These are phyloP conservation scores for Psammodynastes pulverulentus DNA, from an alignment of 2,113 vertebrate species.

Conservation along the genomic window DNA sequence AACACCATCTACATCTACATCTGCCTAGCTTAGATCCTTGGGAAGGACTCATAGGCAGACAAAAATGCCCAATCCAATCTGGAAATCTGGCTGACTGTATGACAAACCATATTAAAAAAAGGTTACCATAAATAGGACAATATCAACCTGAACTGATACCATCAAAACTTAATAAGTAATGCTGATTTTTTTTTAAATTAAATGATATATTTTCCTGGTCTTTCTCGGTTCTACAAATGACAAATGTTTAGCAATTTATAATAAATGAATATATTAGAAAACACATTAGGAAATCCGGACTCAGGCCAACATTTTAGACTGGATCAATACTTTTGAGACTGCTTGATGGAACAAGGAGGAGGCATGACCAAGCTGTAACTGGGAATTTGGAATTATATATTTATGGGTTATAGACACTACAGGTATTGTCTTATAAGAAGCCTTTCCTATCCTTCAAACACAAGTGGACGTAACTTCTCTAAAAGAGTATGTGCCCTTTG, in stretches of 20 bases:
- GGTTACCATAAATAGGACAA: neutral
- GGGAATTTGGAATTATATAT: neutral
- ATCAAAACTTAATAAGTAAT: neutral
- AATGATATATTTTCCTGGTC: neutral
- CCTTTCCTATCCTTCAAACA: neutral
- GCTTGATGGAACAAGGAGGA: neutral
- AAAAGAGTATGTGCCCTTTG: neutral
- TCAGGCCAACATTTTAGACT: neutral
- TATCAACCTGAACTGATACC: neutral
- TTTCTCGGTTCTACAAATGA: neutral
- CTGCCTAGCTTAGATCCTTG: neutral
- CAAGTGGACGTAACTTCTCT: neutral
- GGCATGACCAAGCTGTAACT: neutral
- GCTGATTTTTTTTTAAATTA: neutral
- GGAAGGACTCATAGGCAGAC: neutral
- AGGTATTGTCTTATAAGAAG: neutral
- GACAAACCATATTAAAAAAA: neutral
- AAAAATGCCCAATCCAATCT: neutral
- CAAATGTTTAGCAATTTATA: neutral
- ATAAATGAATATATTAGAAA: neutral
- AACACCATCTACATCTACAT: neutral
- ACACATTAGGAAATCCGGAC: neutral
- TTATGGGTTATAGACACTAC: neutral
- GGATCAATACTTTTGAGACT: neutral
- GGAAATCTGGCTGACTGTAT: neutral